Conservation (phyloP, 2,113 vertebrate species). For the Hypanus sabinus region DNA sequence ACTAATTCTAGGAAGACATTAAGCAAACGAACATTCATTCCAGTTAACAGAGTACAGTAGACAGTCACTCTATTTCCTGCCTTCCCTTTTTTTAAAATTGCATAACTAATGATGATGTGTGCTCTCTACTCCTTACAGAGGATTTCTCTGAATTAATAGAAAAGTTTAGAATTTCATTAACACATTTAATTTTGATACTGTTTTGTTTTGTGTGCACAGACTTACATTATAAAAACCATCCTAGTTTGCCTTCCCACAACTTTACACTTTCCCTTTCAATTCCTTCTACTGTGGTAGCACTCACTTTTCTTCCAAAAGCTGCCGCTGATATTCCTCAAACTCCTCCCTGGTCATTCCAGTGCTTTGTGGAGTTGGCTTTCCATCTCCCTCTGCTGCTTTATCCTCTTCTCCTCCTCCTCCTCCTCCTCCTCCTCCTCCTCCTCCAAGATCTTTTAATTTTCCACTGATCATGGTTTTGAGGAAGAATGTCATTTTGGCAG, state of each 20-base stretch:
- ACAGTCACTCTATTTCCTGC: neutral
- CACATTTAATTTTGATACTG: neutral
- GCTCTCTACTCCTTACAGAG: neutral
- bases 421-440: conserved; percentile 39
- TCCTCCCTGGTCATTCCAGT: conserved; percentile 55
- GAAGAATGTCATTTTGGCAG: conserved; percentile 50
- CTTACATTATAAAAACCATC: neutral
- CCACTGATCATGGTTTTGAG: conserved; percentile 50
- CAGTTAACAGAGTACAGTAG: neutral
- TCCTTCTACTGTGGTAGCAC: conserved; percentile 41
- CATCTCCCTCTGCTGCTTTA: conserved; percentile 42
- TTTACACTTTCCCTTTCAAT: neutral
- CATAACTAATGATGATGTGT: neutral
- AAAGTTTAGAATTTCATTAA: neutral
- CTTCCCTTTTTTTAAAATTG: neutral
- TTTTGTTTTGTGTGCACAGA: neutral
- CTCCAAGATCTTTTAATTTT: conserved; percentile 47
- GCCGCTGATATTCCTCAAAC: conserved; percentile 63
- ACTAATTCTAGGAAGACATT: neutral
- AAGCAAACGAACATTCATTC: neutral
- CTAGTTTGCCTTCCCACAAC: neutral
- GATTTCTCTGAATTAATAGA: neutral
- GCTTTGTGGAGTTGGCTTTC: conserved; percentile 48
- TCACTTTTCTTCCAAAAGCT: conserved; percentile 68
- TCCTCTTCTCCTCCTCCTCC: conserved; percentile 23